A percentile compares a stretch with the other conserved stretches of the same genome.
These are phyloP conservation scores for Apostichopus japonicus DNA, from an alignment of 35 echinoderm and acorn worm species.

Conservation along the genomic window DNA sequence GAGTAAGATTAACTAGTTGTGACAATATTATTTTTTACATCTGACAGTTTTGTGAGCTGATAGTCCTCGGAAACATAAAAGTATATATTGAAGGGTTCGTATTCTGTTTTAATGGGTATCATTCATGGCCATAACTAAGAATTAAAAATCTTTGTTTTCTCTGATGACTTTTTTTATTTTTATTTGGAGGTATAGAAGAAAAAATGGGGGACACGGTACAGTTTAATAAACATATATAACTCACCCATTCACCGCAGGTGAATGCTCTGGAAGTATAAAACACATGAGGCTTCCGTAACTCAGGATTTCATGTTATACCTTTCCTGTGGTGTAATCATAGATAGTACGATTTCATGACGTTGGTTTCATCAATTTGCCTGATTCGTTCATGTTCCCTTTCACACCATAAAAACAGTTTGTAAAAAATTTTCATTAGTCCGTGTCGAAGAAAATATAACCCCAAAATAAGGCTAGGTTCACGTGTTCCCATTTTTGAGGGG, in stretches of 20 bases:
- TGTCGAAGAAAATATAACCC: background rate
- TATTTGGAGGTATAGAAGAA: background rate
- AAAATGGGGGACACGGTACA: background rate
- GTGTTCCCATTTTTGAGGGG: background rate
- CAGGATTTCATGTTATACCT: background rate
- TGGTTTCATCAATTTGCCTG: background rate
- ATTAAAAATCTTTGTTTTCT: background rate
- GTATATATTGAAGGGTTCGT: background rate
- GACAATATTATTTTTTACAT: background rate
- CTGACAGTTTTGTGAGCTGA: background rate
- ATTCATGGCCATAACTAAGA: background rate
- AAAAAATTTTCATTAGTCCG: background rate
- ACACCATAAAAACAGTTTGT: background rate
- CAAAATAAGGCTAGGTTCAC: background rate
- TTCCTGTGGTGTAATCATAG: background rate
- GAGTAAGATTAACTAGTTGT: too few species aligned
- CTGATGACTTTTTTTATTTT: too few species aligned
- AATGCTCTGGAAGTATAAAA: background rate
- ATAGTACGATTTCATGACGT: background rate
- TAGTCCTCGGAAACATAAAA: background rate
- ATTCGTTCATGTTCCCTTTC: background rate
- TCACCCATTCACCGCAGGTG: background rate
- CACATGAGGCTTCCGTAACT: too few species aligned
- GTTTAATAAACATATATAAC: background rate
- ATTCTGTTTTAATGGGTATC: background rate